Evolutionary conservation across 2,113 vertebrate genomes (phyloP).

Genomic region (Ranitomeya imitator): DNA sequence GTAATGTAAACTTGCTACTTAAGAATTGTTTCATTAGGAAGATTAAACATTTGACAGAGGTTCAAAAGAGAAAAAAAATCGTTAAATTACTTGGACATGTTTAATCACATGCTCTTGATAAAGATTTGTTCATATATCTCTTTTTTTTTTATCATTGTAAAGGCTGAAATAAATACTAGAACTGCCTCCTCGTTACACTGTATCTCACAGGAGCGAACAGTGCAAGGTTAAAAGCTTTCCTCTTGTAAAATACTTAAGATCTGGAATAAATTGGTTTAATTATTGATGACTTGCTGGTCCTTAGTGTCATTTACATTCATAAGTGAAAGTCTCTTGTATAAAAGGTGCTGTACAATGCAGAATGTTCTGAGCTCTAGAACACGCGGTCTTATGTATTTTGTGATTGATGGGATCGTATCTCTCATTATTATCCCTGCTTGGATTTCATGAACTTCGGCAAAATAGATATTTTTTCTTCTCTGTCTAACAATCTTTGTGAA

Average conservation of each 20-base stretch:
- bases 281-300: conserved; percentile 18
- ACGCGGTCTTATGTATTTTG: background rate
- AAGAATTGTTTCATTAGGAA: background rate
- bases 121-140: background rate
- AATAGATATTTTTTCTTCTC: background rate
- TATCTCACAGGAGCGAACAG: background rate
- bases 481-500: background rate
- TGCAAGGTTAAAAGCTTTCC: conserved; percentile 31
- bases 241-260: conserved; percentile 33
- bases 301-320: conserved; percentile 20
- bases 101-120: background rate
- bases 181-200: background rate
- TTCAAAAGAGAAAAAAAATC: background rate
- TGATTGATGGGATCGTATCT: background rate
- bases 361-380: background rate
- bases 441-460: background rate
- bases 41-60: background rate
- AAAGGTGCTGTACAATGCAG: background rate
- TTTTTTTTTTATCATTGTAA: background rate
- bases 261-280: conserved; percentile 38
- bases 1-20: background rate
- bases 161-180: background rate
- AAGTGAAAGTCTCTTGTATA: conserved; percentile 19
- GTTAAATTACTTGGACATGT: background rate
- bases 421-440: background rate